phyloP scores from a whole-genome alignment of 2,888 invertebrate species.

The Chirona hameri region DNA sequence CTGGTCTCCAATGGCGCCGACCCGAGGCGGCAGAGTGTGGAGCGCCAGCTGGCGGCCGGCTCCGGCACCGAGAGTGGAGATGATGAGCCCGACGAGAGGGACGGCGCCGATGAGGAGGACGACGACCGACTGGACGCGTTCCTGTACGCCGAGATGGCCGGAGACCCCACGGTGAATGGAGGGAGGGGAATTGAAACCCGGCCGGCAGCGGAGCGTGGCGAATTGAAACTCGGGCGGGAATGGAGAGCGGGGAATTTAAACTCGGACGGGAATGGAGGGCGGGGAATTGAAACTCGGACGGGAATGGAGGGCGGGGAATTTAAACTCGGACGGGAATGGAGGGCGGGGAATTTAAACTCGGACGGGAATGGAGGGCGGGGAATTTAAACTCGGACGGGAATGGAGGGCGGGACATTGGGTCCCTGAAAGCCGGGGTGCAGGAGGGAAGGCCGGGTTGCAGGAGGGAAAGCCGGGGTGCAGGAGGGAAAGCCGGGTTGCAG shows the following conservation, averaged over 20 bases:
- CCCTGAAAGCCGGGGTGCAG: too few species aligned
- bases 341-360: too few species aligned
- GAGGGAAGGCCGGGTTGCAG: too few species aligned
- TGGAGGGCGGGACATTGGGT: too few species aligned
- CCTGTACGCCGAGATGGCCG: neutral
- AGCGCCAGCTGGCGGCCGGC: neutral
- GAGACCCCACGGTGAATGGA: neutral
- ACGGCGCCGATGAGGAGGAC: neutral
- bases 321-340: too few species aligned
- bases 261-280: neutral
- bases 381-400: too few species aligned
- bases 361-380: too few species aligned
- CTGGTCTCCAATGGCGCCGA: neutral
- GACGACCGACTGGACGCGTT: neutral
- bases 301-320: neutral
- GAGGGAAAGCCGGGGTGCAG: too few species aligned
- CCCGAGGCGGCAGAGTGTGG: neutral
- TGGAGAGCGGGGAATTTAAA: neutral
- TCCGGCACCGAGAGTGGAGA: conserved; percentile 7
- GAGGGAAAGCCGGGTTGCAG: too few species aligned
- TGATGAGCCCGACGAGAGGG: neutral
- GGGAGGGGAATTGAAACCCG: neutral
- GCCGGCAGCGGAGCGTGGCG: neutral
- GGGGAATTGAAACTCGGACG: neutral
- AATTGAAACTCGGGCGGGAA: neutral